Base-by-base conservation (phyloP, 1,140 invertebrate species). In the Drosophila prosaltans region DNA sequence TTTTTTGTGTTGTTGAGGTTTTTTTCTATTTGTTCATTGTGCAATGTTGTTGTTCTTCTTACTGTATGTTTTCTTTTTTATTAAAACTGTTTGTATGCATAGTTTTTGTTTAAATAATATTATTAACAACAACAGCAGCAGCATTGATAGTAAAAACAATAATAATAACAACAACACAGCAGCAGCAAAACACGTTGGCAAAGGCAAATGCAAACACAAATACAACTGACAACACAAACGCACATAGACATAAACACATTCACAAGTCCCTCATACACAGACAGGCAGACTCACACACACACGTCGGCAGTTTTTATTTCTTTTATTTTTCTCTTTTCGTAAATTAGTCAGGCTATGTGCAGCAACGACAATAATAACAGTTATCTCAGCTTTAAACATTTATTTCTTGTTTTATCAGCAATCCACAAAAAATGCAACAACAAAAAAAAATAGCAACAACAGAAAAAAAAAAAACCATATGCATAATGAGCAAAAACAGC, bases 261-360 rank as follows among this genome's bases (percentile, higher is more conserved):
- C 32, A 36, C 32, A 36, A 36, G 32, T 57, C 45, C 55, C 70
- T 24, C 57, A 57, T 43, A 61, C 55, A 43, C 16, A 16, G 16
- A 16, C 16, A 16, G 16, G 16, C 16, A 16, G 16, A 16, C 16
- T 16, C 16, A 16, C 58, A 67, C 66, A 70, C 39, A 55, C 72
- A 61, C 45, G 30, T 24, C 55, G 54, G 54, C 58, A 74, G 58
- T 59, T 78, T 68, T 81, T 81, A 84, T 85, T 80, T 85, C 66
- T 76, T 32, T 21, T 58, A 21, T 59, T 3, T 32, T 59, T 59
- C 28, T 21, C 16, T 32, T 51, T n/a, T 43, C 11, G 45, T 48
- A 51, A 51, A 51, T 26, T 51, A 51, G 21, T 51, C 21, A 51
- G 45, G 5, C 45, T 51, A 51, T 36, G 32, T 36, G 32, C 32